A percentile compares a stretch with the other conserved stretches of the same genome.
Evolutionary conservation across 2,797 vertebrate species (phyloP).

Genomic region (Jordanella pulchra): DNA sequence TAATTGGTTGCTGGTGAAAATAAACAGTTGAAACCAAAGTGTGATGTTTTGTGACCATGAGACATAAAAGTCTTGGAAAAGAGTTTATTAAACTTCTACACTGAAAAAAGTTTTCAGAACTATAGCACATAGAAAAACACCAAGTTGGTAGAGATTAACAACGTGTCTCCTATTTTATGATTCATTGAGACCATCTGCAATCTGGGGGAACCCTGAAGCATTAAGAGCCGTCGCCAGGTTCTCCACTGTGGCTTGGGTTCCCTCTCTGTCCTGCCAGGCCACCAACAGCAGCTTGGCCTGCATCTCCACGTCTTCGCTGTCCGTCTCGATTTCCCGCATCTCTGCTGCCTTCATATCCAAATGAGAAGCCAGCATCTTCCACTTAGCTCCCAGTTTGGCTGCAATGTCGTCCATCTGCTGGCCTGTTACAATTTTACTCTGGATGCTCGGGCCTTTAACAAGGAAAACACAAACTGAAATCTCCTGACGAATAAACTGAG

Average conservation of each 20-base stretch:
- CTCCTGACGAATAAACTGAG: no score
- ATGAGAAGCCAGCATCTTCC: conserved; percentile 88
- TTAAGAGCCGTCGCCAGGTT: conserved; percentile 85
- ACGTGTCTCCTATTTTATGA: conserved; percentile 46
- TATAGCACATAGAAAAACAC: conserved; percentile 56
- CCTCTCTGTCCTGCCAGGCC: conserved; percentile 96
- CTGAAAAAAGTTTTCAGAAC: conserved; percentile 35
- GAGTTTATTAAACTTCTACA: conserved; percentile 62
- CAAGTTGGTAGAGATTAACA: not conserved
- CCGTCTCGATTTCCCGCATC: conserved; percentile 90
- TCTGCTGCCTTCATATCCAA: conserved; percentile 93
- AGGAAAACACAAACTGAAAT: not conserved
- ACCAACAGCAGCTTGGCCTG: conserved; percentile 95
- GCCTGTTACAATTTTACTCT: conserved; percentile 88
- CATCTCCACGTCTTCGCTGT: conserved; percentile 92
- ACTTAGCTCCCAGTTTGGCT: conserved; percentile 87
- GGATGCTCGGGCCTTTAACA: conserved; percentile 89
- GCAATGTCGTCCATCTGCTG: conserved; percentile 93
- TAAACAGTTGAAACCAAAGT: conserved; percentile 71
- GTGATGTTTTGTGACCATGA: conserved; percentile 29
- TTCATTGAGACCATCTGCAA: conserved; percentile 85
- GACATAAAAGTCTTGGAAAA: conserved; percentile 13
- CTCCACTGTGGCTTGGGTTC: conserved; percentile 86
- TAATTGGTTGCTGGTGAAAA: conserved; percentile 84
- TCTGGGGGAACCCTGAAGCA: conserved; percentile 83